Percentiles rank a stretch among this genome's conserved stretches.
Evolutionary conservation across 2,113 vertebrate species (phyloP).

Genomic region (Bubo bubo): DNA sequence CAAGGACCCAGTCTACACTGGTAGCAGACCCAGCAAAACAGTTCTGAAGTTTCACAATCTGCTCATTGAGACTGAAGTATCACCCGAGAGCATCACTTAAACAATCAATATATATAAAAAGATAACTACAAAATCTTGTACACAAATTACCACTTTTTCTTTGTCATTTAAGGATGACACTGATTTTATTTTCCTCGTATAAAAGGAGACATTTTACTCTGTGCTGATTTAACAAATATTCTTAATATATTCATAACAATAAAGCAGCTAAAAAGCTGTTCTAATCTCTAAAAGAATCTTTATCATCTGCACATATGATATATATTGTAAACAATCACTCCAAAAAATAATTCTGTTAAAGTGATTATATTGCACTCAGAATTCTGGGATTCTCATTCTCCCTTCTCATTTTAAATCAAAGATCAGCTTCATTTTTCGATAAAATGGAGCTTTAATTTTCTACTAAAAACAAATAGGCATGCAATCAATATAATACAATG

Average conservation of each 20-base stretch:
- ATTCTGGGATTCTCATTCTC: neutral
- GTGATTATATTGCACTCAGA: conserved; percentile 51
- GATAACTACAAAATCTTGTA: neutral
- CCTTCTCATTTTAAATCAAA: conserved; percentile 5
- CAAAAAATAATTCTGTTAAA: neutral
- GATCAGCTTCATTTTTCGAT: conserved; percentile 30
- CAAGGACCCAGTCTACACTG: neutral
- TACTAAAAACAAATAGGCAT: conserved; percentile 37
- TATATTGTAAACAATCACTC: conserved; percentile 50
- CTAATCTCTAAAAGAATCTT: conserved; percentile 15
- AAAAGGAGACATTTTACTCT: conserved; percentile 51
- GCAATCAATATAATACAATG: conserved; percentile 24
- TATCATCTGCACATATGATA: conserved; percentile 11
- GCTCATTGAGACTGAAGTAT: neutral
- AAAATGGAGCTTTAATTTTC: conserved; percentile 54
- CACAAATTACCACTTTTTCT: conserved; percentile 40
- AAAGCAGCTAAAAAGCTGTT: conserved; percentile 37
- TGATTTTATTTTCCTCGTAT: conserved; percentile 51
- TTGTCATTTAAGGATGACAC: conserved; percentile 7
- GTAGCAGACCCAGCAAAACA: neutral
- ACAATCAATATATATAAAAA: neutral
- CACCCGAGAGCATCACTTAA: neutral
- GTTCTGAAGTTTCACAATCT: neutral
- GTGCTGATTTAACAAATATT: conserved; percentile 39
- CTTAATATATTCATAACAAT: conserved; percentile 13